Conservation (phyloP, 2,113 vertebrate species). For the Pardalotus punctatus region DNA sequence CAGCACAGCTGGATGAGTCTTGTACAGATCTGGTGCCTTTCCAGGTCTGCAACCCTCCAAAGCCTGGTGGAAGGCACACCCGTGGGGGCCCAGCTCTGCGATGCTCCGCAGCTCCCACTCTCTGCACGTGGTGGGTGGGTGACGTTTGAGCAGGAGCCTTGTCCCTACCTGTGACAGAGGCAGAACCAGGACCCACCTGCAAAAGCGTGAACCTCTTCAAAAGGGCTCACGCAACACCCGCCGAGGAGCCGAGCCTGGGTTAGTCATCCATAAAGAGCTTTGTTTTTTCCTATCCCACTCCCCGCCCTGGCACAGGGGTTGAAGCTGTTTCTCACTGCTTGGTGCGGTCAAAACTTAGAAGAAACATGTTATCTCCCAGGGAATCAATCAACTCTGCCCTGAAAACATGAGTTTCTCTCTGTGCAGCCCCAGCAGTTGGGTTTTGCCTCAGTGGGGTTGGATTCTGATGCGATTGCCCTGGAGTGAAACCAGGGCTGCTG, state of each 20-base stretch:
- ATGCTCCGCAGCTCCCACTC: accelerated
- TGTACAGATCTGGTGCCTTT: background rate
- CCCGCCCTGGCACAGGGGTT: background rate
- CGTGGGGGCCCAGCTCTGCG: background rate
- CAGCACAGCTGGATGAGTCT: background rate
- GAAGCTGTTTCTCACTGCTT: background rate
- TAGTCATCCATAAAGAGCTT: slow-evolving; percentile 53
- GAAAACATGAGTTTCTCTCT: background rate
- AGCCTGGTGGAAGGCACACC: accelerated
- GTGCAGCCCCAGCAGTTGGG: background rate
- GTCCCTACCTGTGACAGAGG: background rate
- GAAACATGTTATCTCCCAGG: background rate
- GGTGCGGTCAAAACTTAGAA: background rate
- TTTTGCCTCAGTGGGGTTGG: background rate
- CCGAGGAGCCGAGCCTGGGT: background rate
- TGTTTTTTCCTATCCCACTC: slow-evolving; percentile 15
- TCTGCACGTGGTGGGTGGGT: accelerated
- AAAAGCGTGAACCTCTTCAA: background rate
- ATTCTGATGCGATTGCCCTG: background rate
- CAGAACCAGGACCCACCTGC: background rate
- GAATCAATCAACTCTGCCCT: background rate
- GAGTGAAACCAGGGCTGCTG: background rate
- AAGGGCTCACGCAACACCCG: background rate
- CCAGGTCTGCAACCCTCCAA: background rate
- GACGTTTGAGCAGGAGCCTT: background rate